phyloP scores from a whole-genome alignment of 2,113 vertebrate genomes.

The Phasianus colchicus region DNA sequence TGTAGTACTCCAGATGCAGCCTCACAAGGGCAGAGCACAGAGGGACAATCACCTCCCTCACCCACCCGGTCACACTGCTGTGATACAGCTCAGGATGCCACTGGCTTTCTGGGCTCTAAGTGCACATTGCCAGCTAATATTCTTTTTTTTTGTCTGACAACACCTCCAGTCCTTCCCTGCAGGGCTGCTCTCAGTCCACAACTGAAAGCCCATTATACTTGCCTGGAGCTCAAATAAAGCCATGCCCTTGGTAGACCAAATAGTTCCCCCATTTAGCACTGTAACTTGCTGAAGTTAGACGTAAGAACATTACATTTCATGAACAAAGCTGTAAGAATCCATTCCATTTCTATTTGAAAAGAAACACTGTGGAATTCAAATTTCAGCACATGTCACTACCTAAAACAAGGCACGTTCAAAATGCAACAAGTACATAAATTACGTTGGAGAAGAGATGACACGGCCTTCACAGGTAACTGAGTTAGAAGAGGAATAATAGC shows the following conservation, averaged over 20 bases:
- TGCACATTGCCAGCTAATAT: too few species aligned
- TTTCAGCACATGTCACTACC: not conserved
- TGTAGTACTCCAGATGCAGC: not conserved
- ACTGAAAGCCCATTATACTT: not conserved
- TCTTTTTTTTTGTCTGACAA: not conserved
- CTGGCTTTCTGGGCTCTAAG: not conserved
- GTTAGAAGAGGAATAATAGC: not conserved
- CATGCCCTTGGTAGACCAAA: not conserved
- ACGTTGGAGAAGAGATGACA: not conserved
- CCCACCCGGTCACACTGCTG: not conserved
- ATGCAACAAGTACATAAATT: not conserved
- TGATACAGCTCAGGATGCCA: not conserved
- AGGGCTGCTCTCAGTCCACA: not conserved
- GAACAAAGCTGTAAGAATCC: not conserved
- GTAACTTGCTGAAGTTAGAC: not conserved
- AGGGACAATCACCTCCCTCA: not conserved
- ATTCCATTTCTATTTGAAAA: not conserved
- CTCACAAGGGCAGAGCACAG: not conserved
- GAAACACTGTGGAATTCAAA: not conserved
- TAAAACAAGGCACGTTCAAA: not conserved
- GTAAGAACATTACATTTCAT: not conserved
- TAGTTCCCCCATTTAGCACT: not conserved
- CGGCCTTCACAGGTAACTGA: accelerated
- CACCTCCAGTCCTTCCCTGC: not conserved
- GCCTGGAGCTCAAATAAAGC: not conserved